These are phyloP conservation scores for Lampris megalopsis DNA, from an alignment of 2,113 vertebrate genomes.

Conservation along the genomic window DNA sequence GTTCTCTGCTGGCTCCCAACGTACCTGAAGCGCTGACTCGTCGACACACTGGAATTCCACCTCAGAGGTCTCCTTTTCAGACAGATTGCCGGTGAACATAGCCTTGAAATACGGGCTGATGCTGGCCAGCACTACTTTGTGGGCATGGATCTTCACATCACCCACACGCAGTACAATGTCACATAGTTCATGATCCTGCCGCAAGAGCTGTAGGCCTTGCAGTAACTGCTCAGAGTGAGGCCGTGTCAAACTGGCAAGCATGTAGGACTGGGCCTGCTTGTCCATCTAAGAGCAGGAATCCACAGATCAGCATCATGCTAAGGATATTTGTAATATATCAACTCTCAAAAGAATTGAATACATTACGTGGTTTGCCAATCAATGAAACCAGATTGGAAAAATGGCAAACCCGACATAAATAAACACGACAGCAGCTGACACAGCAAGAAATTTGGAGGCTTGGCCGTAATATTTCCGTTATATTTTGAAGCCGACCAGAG, in stretches of 20 bases:
- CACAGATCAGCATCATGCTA: conserved; percentile 33
- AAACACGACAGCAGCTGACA: conserved; percentile 30
- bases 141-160: conserved; percentile 96
- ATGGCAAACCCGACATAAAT: background rate
- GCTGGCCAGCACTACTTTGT: conserved; percentile 97
- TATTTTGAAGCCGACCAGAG: conserved; percentile 3
- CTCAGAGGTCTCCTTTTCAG: conserved; percentile 95
- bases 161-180: conserved; percentile 95
- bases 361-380: background rate
- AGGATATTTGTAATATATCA: conserved; percentile 4
- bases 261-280: conserved; percentile 93
- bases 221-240: conserved; percentile 97
- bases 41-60: conserved; percentile 97
- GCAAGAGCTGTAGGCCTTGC: conserved; percentile 96
- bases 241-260: conserved; percentile 96
- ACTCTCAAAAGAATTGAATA: conserved; percentile 1
- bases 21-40: conserved; percentile 92
- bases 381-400: background rate
- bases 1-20: background rate
- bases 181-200: conserved; percentile 96
- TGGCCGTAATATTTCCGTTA: too few relatives aligned
- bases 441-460: background rate
- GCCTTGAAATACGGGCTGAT: conserved; percentile 99
- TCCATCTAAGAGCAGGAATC: conserved; percentile 88
- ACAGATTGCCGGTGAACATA: conserved; percentile 98